A percentile compares a stretch with the other conserved stretches of the same genome.
Evolutionary conservation across 2,797 vertebrate genomes (phyloP).

Genomic region (Borostomias antarcticus): DNA sequence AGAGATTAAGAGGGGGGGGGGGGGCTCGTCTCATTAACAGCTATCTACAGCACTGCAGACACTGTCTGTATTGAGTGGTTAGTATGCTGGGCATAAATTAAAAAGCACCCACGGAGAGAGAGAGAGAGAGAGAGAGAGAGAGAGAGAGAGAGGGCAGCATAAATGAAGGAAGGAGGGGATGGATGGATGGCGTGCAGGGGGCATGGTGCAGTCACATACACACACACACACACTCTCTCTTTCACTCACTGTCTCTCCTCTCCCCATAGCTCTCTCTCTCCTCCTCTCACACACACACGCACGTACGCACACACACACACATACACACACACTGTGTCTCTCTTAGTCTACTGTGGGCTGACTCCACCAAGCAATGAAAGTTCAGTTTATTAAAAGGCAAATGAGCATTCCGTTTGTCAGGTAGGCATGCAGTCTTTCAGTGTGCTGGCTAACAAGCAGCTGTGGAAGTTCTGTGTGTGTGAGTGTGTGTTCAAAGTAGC

Average conservation of each 20-base stretch:
- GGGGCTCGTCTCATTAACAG: slow-evolving; percentile 98
- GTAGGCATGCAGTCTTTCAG: background rate
- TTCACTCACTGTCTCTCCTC: no score
- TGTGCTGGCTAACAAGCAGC: background rate
- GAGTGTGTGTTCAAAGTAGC: no score
- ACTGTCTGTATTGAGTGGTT: slow-evolving; percentile 88
- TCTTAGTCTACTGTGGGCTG: slow-evolving; percentile 4
- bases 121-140: slow-evolving; percentile 45
- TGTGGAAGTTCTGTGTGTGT: background rate
- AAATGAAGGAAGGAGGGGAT: slow-evolving; percentile 42
- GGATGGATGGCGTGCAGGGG: slow-evolving; percentile 16
- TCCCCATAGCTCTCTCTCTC: no score
- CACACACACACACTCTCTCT: no score
- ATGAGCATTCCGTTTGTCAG: background rate
- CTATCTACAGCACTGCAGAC: slow-evolving; percentile 97
- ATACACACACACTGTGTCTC: slow-evolving; percentile 7
- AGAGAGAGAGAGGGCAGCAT: slow-evolving; percentile 38
- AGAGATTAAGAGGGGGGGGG: slow-evolving; percentile 89
- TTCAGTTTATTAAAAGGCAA: background rate
- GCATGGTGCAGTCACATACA: background rate
- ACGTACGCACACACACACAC: background rate
- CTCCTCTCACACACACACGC: no score
- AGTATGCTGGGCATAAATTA: slow-evolving; percentile 89
- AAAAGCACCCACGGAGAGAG: slow-evolving; percentile 67
- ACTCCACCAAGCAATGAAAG: background rate